These are phyloP conservation scores for Drosophila bipectinata DNA, from an alignment of 1,140 invertebrate genomes.

Conservation along the genomic window DNA sequence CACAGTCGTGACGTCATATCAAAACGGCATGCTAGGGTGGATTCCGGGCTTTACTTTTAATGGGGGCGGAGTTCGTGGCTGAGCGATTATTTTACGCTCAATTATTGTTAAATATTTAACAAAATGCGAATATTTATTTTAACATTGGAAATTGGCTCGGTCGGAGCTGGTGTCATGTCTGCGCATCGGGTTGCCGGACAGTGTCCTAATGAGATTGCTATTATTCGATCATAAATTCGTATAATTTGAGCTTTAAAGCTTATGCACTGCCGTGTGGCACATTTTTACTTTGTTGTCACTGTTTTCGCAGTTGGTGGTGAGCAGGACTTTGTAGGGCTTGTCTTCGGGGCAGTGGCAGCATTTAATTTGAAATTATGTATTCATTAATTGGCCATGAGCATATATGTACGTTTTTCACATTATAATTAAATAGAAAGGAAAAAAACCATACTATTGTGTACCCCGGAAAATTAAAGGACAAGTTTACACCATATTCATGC, in stretches of 20 bases:
- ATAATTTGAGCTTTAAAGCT: slow-evolving; percentile 82
- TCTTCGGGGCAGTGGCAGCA: slow-evolving; percentile 45
- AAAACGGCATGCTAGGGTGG: slow-evolving; percentile 8
- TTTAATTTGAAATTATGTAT: slow-evolving; percentile 79
- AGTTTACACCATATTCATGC: neutral
- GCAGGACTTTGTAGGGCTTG: slow-evolving; percentile 24
- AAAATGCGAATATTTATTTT: slow-evolving; percentile 75
- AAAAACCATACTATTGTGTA: neutral
- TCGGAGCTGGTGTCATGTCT: slow-evolving; percentile 56
- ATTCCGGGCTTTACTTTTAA: slow-evolving; percentile 51
- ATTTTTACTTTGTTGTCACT: slow-evolving; percentile 49
- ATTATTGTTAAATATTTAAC: slow-evolving; percentile 84
- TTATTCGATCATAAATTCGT: slow-evolving; percentile 83
- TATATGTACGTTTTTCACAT: slow-evolving; percentile 33
- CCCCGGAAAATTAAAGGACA: neutral
- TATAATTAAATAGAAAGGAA: slow-evolving; percentile 59
- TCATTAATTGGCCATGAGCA: slow-evolving; percentile 72
- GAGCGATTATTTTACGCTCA: slow-evolving; percentile 82
- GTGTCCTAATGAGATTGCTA: slow-evolving; percentile 83
- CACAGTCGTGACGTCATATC: slow-evolving; percentile 18
- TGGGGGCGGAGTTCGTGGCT: slow-evolving; percentile 29
- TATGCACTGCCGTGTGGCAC: slow-evolving; percentile 52
- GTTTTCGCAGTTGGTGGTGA: neutral
- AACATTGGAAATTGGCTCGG: slow-evolving; percentile 58
- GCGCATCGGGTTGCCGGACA: slow-evolving; percentile 51